Evolutionary conservation across 1,140 invertebrate species (phyloP).

Genomic region (Ceratosolen solmsi): DNA sequence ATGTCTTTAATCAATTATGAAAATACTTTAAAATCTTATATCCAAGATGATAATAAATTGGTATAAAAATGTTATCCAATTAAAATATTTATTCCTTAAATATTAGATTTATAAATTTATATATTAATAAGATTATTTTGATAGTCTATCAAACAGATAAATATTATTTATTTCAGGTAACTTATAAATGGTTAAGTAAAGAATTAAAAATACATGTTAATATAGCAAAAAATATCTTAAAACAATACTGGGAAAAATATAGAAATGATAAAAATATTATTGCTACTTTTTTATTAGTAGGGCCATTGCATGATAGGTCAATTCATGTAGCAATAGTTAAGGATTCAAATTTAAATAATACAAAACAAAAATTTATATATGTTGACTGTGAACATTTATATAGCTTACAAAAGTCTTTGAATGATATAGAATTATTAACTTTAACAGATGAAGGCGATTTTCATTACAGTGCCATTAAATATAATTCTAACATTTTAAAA

Average conservation of each 20-base stretch:
- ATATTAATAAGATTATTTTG: conserved; percentile 6
- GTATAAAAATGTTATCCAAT: conserved; percentile 53
- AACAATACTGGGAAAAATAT: conserved; percentile 63
- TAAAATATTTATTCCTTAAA: background rate
- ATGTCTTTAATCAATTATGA: conserved; percentile 44
- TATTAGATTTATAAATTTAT: background rate
- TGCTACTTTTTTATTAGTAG: conserved; percentile 67
- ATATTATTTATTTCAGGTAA: conserved; percentile 61
- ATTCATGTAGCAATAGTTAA: conserved; percentile 67
- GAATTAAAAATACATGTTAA: conserved; percentile 69
- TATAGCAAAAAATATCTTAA: conserved; percentile 66
- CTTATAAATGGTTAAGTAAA: conserved; percentile 72
- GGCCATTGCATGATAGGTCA: conserved; percentile 61
- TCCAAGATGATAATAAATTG: conserved; percentile 64
- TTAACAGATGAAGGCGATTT: conserved; percentile 60
- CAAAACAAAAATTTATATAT: conserved; percentile 63
- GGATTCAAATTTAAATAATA: conserved; percentile 57
- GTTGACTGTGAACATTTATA: conserved; percentile 70
- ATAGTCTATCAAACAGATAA: conserved; percentile 32
- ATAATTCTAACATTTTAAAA: conserved; percentile 53
- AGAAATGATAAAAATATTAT: conserved; percentile 57
- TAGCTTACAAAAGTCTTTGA: conserved; percentile 68
- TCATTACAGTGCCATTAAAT: conserved; percentile 66
- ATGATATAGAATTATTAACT: conserved; percentile 62
- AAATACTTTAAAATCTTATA: conserved; percentile 46